These are phyloP conservation scores for Trissoscelio sp. DNA, from an alignment of 2,888 invertebrate genomes.

Conservation along the genomic window DNA sequence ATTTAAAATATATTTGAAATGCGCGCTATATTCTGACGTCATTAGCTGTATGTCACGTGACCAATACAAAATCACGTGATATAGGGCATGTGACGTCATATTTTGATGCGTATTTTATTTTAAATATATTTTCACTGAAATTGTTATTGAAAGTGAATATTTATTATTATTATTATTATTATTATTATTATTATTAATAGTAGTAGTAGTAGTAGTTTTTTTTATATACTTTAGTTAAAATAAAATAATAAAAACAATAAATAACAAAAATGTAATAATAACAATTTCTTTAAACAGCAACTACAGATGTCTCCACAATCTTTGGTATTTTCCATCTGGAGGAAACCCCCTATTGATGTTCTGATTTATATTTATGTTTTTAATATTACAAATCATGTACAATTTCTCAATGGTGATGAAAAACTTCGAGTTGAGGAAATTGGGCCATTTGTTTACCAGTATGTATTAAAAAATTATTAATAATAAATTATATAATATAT, in stretches of 20 bases:
- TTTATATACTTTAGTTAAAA: too few species aligned
- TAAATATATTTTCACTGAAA: too few species aligned
- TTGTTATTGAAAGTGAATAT: too few species aligned
- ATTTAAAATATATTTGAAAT: too few species aligned
- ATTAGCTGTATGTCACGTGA: too few species aligned
- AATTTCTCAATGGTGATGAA: conserved; percentile 87
- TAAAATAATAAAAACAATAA: background rate
- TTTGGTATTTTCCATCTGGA: conserved; percentile 86
- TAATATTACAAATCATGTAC: conserved; percentile 91
- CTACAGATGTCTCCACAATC: conserved; percentile 85
- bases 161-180: too few species aligned
- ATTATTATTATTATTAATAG: too few species aligned
- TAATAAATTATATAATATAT: conserved; percentile 69
- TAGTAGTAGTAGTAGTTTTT: too few species aligned
- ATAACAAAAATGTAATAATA: background rate
- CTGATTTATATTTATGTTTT: conserved; percentile 89
- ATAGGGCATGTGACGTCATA: too few species aligned
- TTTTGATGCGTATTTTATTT: too few species aligned
- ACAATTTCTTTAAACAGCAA: conserved; percentile 82
- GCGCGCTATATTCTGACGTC: too few species aligned
- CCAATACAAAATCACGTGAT: too few species aligned
- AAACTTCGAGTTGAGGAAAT: conserved; percentile 89
- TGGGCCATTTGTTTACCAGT: conserved; percentile 94
- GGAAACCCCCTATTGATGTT: conserved; percentile 87
- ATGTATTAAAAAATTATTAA: conserved; percentile 78